These are phyloP conservation scores for Zaprionus lachaisei DNA, from an alignment of 1,140 invertebrate genomes.

Conservation along the genomic window DNA sequence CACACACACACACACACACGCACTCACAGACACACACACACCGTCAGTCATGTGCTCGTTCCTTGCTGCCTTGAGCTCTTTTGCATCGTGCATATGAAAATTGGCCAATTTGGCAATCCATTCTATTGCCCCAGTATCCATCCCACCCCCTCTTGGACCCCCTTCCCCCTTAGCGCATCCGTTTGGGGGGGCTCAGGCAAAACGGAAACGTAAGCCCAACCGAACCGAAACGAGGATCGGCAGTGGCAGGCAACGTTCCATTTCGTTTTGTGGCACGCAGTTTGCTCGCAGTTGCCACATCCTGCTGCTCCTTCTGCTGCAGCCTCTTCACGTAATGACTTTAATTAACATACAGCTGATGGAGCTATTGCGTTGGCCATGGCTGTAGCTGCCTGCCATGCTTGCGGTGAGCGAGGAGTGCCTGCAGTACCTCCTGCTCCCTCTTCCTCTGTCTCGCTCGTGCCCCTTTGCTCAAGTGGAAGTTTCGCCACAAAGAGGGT, in stretches of 20 bases:
- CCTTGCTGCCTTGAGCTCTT: slow-evolving; percentile 39
- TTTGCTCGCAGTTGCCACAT: slow-evolving; percentile 1
- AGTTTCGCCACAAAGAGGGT: slow-evolving; percentile 41
- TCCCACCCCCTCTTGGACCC: neutral
- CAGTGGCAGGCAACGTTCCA: neutral
- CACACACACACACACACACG: neutral
- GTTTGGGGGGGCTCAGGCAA: neutral
- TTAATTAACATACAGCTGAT: slow-evolving; percentile 71
- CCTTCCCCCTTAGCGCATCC: neutral
- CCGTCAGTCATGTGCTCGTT: neutral
- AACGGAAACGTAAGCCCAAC: neutral
- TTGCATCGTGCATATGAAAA: slow-evolving; percentile 69
- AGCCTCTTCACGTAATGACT: slow-evolving; percentile 69
- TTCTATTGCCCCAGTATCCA: slow-evolving; percentile 18
- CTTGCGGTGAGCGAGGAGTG: neutral
- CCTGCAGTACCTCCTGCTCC: neutral
- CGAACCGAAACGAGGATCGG: slow-evolving; percentile 7
- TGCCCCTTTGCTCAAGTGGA: slow-evolving; percentile 46
- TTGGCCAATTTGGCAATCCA: slow-evolving; percentile 73
- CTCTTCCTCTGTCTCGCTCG: neutral
- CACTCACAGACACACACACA: slow-evolving; percentile 1
- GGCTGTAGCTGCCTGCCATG: neutral
- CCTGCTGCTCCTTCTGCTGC: neutral
- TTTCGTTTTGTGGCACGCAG: neutral
- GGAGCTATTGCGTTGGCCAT: slow-evolving; percentile 8